A percentile compares a stretch with the other conserved stretches of the same genome.
phyloP scores from a whole-genome alignment of 2,888 invertebrate genomes.

The Idaea aversata region DNA sequence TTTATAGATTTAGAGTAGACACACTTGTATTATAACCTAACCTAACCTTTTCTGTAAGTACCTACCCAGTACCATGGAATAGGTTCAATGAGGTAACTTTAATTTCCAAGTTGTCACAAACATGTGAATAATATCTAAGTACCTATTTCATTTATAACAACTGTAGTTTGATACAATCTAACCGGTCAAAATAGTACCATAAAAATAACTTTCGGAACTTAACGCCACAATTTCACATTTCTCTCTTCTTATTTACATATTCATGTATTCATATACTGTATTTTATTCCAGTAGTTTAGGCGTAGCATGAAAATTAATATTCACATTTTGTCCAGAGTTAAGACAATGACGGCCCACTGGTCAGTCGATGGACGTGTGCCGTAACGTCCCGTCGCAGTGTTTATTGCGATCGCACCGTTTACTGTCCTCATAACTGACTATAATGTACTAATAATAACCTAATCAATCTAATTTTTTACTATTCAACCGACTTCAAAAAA shows the following conservation, averaged over 20 bases:
- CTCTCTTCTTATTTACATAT: conserved; percentile 20
- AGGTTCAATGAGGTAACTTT: too few relatives aligned
- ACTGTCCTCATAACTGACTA: conserved; percentile 69
- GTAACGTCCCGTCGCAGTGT: conserved; percentile 55
- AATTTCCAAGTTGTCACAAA: too few relatives aligned
- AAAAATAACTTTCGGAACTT: conserved; percentile 2
- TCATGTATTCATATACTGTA: conserved; percentile 23
- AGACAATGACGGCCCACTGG: conserved; percentile 60
- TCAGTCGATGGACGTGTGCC: conserved; percentile 54
- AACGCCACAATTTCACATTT: conserved; percentile 2
- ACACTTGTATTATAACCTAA: too few relatives aligned
- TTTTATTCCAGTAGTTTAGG: conserved; percentile 19
- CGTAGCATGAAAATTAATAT: conserved; percentile 61
- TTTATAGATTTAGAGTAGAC: too few relatives aligned
- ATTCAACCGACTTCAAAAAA: too few relatives aligned
- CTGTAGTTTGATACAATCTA: neutral
- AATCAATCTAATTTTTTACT: neutral
- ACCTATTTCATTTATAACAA: too few relatives aligned
- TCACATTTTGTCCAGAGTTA: conserved; percentile 64
- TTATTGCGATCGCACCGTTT: conserved; percentile 68
- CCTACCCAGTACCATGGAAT: too few relatives aligned
- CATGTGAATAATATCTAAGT: too few relatives aligned
- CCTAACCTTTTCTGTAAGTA: too few relatives aligned
- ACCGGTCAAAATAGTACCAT: neutral
- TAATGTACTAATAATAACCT: conserved; percentile 15